Percentiles rank a stretch among this genome's conserved stretches.
phyloP scores from a whole-genome alignment of 2,888 invertebrate species.

The Nemotelus nigrinus region DNA sequence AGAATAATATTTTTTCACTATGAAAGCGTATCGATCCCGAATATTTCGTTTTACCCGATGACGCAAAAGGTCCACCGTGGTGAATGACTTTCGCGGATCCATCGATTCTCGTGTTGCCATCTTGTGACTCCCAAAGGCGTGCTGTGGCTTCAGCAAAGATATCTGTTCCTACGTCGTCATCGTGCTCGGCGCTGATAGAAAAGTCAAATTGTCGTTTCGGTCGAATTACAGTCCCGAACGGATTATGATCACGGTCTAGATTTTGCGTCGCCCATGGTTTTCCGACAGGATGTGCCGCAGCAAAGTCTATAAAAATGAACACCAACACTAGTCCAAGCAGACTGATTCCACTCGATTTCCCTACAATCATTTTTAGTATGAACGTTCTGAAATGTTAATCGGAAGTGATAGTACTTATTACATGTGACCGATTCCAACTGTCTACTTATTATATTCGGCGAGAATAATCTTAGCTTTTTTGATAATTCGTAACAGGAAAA shows the following conservation, averaged over 20 bases:
- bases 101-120: slow-evolving; percentile 61
- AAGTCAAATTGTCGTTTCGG: slow-evolving; percentile 62
- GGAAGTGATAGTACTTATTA: too few relatives aligned
- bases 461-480: too few relatives aligned
- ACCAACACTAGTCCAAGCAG: neutral
- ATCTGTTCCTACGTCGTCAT: slow-evolving; percentile 62
- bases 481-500: too few relatives aligned
- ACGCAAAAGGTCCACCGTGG: slow-evolving; percentile 56
- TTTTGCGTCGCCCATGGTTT: neutral
- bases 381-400: too few relatives aligned
- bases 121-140: slow-evolving; percentile 61
- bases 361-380: too few relatives aligned
- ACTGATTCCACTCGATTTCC: neutral
- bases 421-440: too few relatives aligned
- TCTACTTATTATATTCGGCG: too few relatives aligned
- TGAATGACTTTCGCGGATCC: slow-evolving; percentile 62
- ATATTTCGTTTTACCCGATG: slow-evolving; percentile 59
- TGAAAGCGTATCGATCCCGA: slow-evolving; percentile 35
- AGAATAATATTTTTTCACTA: slow-evolving; percentile 29
- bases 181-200: slow-evolving; percentile 62
- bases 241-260: neutral
- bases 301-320: neutral
- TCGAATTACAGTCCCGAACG: slow-evolving; percentile 41
- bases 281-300: neutral
- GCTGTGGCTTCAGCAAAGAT: slow-evolving; percentile 62